Evolutionary conservation across 2,888 invertebrate species (phyloP).

Genomic region (Marasmarcha lunaedactyla): DNA sequence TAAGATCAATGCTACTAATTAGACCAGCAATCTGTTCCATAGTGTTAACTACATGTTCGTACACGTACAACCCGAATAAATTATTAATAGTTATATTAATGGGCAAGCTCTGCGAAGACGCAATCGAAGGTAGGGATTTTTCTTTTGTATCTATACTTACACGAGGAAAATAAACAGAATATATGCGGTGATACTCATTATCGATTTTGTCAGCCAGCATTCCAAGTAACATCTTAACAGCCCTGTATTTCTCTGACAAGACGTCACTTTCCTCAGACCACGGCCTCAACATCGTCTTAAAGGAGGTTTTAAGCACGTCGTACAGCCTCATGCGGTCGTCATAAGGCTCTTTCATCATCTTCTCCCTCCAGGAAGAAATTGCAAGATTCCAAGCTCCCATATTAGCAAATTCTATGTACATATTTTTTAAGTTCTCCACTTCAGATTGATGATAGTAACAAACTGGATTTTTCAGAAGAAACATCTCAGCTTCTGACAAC

Average conservation of each 20-base stretch:
- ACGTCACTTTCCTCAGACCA: constrained; percentile 43
- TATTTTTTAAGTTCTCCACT: constrained; percentile 35
- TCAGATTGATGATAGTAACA: constrained; percentile 58
- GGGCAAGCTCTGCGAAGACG: no score
- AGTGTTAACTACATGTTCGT: constrained; percentile 32
- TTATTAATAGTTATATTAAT: constrained; percentile 13
- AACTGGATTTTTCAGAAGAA: constrained; percentile 51
- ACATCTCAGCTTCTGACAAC: constrained; percentile 47
- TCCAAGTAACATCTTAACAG: constrained; percentile 31
- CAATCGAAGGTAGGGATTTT: background rate
- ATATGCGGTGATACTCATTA: constrained; percentile 18
- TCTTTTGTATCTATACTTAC: background rate
- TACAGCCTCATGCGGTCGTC: constrained; percentile 49
- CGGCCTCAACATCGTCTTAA: constrained; percentile 37
- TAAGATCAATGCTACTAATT: constrained; percentile 47
- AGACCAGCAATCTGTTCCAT: constrained; percentile 44
- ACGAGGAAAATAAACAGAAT: background rate
- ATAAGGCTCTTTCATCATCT: constrained; percentile 41
- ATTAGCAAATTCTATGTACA: constrained; percentile 35
- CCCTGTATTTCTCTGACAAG: constrained; percentile 33
- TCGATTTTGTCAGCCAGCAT: constrained; percentile 41
- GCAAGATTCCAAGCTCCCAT: constrained; percentile 41
- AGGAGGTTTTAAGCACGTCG: constrained; percentile 30
- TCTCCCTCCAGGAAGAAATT: constrained; percentile 37
- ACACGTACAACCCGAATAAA: constrained; percentile 36